Evolutionary conservation across 2,888 invertebrate genomes (phyloP), one percentile per base, ranked within the genome.

Genomic region (Tridacna gigas): DNA sequence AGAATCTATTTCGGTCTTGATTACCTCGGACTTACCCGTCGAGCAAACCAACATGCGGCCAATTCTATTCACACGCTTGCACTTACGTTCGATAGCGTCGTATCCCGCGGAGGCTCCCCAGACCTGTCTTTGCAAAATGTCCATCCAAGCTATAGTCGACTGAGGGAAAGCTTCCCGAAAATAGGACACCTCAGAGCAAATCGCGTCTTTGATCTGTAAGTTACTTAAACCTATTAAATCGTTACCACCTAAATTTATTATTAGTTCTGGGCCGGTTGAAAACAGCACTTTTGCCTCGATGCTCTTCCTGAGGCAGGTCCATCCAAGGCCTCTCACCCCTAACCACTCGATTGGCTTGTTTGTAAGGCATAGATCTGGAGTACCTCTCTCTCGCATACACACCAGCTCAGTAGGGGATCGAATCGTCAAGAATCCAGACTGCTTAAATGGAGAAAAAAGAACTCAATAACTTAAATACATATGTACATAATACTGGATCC

Each of bases 401-500:
- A 0, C 83, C 79, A 12, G 83, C 83, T 79, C 83, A 83, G 25
- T 79, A 82, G 0, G 82, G 67, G 26, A 82, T 82, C 0, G 76
- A 83, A 37, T 83, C 79, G 0, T 79, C 83, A 0, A 83, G 1
- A 11, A 83, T 56, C 83, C 79, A 82, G n/a, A 79, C 26, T n/a
- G 69, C 79, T 76, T 25, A 60, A 61, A 26, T 5, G 13, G 18
- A 18, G 18, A 73, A 61, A 63, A 47, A 0, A 69, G 37, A 9
- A 13, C 12, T 22, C 12, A n/a, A n/a, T n/a, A n/a, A n/a, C n/a
- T n/a, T n/a, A 25, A 67, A 56, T 56, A 56, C 18, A 56, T 56
- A 13, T 18, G 18, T 56, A 56, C 56, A 28, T 26, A 63, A 65
- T 48, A n/a, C n/a, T n/a, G n/a, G n/a, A n/a, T 26, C 2, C 3